Base-by-base conservation (phyloP, 2,888 invertebrate species). In the Aplocera efformata region DNA sequence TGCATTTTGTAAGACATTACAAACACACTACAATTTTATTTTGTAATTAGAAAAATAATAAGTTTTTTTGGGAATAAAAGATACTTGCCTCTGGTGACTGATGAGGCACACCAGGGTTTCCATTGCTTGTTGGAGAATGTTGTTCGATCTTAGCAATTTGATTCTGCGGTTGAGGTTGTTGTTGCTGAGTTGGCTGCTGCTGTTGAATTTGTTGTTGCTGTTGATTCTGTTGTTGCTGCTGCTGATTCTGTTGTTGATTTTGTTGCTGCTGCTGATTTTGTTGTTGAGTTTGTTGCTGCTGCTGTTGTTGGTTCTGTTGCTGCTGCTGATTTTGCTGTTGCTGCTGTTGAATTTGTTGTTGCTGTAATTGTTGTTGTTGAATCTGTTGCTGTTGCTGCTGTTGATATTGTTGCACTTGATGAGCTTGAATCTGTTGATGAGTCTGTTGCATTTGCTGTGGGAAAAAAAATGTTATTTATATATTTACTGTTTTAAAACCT, bases 51-150 rank as follows among this genome's bases (percentile, higher is more conserved):
- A n/a, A n/a, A n/a, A n/a, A n/a, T n/a, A n/a, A n/a, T n/a, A n/a
- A n/a, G n/a, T n/a, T n/a, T n/a, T n/a, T n/a, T n/a, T 17, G 13
- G 13, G 13, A 17, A 17, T 2, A 17, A 17, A 17, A 17, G 34
- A 53, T 44, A 70, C 66, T 74, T 72, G 84, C 85, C 73, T 85
- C 86, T 40, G 81, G 71, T 10, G 79, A 75, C 47, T 77, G 83
- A 50, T 76, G 81, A 42, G 81, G 83, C 62, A 74, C 73, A 54
- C 79, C 84, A 42, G 82, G 65, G 54, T 69, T 81, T 46, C 79
- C 79, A 67, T 80, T 86, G 53, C 66, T 78, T 49, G 75, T 81
- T n/a, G 82, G 68, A 8, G 88, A 74, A 42, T 88, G 89, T 48
- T 86, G 90, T 48, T 90, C 90, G 56, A 77, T 73, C 60, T 86